Conservation (phyloP, 2,113 vertebrate genomes). For the Propithecus coquereli region DNA sequence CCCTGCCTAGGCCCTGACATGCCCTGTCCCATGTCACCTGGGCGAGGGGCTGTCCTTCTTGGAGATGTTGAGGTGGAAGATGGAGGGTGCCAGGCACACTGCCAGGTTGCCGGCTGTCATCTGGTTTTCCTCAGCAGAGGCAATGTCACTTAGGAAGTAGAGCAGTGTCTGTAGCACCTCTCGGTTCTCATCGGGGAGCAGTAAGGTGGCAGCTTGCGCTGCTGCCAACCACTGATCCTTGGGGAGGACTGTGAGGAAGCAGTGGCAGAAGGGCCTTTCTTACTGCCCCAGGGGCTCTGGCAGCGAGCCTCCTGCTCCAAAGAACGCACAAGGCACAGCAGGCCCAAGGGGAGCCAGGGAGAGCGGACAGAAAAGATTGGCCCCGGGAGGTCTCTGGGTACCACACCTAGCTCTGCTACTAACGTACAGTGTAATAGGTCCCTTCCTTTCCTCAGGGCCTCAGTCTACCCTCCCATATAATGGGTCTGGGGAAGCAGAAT, state of each 20-base stretch:
- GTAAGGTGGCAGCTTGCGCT: slow-evolving; percentile 84
- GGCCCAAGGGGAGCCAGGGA: neutral
- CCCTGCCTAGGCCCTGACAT: neutral
- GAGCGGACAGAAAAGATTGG: neutral
- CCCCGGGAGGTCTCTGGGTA: neutral
- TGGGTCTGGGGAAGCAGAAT: neutral
- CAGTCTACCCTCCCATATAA: neutral
- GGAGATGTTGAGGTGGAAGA: slow-evolving; percentile 91
- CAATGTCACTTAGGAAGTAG: slow-evolving; percentile 91
- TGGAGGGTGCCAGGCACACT: slow-evolving; percentile 90
- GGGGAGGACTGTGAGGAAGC: slow-evolving; percentile 81
- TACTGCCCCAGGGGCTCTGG: neutral
- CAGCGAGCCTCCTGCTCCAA: neutral
- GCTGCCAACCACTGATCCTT: slow-evolving; percentile 88
- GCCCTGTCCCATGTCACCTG: slow-evolving; percentile 77
- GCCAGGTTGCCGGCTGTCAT: slow-evolving; percentile 91
- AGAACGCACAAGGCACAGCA: neutral
- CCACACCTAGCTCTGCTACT: neutral
- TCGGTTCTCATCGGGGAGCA: slow-evolving; percentile 90
- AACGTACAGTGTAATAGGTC: neutral
- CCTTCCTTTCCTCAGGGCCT: neutral
- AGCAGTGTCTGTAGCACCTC: slow-evolving; percentile 92
- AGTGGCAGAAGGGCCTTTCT: neutral
- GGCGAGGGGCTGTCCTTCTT: slow-evolving; percentile 88
- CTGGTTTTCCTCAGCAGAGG: slow-evolving; percentile 89